Percentiles rank a stretch among this genome's conserved stretches.
phyloP scores from a whole-genome alignment of 2,888 invertebrate species.

The Cerastis rubricosa region DNA sequence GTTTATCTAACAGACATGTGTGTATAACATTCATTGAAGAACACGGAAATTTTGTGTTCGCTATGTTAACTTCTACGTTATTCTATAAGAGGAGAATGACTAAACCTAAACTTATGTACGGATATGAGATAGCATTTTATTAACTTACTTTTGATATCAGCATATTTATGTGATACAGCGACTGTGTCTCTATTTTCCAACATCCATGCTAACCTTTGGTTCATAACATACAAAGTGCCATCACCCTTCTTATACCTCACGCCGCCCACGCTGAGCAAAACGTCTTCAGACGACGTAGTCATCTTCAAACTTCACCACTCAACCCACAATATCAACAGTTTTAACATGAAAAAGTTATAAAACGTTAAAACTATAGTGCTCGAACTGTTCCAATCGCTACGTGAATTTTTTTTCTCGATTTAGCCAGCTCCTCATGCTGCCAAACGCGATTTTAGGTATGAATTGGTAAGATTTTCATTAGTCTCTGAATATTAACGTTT shows the following conservation, averaged over 20 bases:
- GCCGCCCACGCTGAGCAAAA: constrained; percentile 97
- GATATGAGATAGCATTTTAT: background rate
- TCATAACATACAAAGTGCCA: constrained; percentile 98
- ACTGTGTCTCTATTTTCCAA: constrained; percentile 97
- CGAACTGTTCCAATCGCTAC: constrained; percentile 63
- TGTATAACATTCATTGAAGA: constrained; percentile 10
- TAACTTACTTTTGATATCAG: constrained; percentile 97
- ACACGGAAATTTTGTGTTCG: background rate
- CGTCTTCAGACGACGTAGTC: constrained; percentile 98
- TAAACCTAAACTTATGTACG: background rate
- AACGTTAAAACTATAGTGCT: constrained; percentile 65
- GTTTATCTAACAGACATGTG: constrained; percentile 16
- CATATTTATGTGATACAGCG: constrained; percentile 97
- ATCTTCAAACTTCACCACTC: constrained; percentile 82
- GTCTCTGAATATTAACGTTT: constrained; percentile 58
- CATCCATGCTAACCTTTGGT: constrained; percentile 99
- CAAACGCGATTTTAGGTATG: constrained; percentile 30
- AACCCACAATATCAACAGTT: constrained; percentile 57
- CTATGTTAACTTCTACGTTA: background rate
- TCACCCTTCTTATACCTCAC: constrained; percentile 99
- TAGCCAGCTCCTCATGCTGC: constrained; percentile 44
- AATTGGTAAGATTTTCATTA: constrained; percentile 48
- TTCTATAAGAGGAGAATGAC: background rate
- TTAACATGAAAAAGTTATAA: constrained; percentile 68
- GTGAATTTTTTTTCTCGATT: constrained; percentile 54